Percentiles rank a stretch among this genome's conserved stretches.
These are phyloP conservation scores for Heliornis fulica DNA, from an alignment of 2,113 vertebrate genomes.

Conservation along the genomic window DNA sequence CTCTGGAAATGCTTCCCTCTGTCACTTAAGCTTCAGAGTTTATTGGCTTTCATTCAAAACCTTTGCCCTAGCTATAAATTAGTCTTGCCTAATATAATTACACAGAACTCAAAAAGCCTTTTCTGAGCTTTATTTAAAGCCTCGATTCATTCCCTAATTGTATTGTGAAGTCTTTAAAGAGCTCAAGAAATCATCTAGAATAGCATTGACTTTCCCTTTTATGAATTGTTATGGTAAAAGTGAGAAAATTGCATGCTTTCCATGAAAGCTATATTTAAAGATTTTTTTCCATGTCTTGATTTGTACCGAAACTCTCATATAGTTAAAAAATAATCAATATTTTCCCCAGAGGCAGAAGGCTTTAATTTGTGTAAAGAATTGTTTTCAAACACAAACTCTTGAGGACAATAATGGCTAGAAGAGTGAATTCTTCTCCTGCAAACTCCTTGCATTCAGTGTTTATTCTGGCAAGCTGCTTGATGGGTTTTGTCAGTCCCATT, in stretches of 20 bases:
- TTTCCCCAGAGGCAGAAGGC: background rate
- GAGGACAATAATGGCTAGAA: background rate
- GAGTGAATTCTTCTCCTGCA: background rate
- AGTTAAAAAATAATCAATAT: background rate
- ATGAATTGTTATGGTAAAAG: background rate
- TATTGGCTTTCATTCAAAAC: background rate
- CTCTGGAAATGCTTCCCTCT: background rate
- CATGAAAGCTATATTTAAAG: background rate
- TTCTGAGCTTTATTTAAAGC: background rate
- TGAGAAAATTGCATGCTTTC: background rate
- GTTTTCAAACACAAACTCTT: background rate
- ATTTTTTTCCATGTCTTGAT: background rate
- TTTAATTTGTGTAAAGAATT: conserved; percentile 10
- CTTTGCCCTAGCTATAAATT: background rate
- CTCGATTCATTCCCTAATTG: background rate
- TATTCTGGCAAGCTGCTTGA: background rate
- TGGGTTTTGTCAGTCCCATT: background rate
- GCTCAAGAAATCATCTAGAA: background rate
- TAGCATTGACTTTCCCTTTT: background rate
- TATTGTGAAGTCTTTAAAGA: background rate
- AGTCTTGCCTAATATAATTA: background rate
- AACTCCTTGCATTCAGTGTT: background rate
- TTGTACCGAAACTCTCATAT: background rate
- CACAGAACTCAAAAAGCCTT: background rate
- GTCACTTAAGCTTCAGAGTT: background rate